Evolutionary conservation across 2,113 vertebrate genomes (phyloP).

Genomic region (Irena cyanogastra): DNA sequence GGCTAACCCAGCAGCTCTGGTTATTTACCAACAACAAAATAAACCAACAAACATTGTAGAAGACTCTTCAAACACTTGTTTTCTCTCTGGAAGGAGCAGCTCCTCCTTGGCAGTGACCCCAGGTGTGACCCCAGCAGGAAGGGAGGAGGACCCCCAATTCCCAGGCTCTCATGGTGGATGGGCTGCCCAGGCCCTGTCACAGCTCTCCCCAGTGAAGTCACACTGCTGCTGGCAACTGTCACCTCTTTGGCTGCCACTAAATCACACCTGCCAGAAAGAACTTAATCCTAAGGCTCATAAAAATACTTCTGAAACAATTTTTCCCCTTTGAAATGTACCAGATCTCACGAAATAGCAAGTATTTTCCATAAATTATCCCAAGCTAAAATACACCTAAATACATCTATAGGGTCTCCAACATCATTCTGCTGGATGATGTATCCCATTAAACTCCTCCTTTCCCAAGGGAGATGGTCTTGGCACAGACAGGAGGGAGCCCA

Average conservation of each 20-base stretch:
- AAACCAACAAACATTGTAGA: rapidly evolving
- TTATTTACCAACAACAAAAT: neutral
- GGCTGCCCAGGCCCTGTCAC: neutral
- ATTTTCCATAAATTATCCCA: neutral
- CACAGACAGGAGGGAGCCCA: rapidly evolving
- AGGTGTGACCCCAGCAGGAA: neutral
- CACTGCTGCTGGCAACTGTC: rapidly evolving
- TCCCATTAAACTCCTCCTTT: neutral
- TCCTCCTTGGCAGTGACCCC: neutral
- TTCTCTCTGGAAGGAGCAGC: neutral
- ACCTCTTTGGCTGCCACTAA: neutral
- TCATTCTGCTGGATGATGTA: neutral
- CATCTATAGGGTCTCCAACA: neutral
- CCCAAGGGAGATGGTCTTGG: neutral
- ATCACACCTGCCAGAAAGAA: neutral
- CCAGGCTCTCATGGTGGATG: neutral
- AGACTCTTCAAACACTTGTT: neutral
- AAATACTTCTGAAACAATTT: neutral
- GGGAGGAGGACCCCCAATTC: neutral
- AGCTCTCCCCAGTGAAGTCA: neutral
- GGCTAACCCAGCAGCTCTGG: neutral
- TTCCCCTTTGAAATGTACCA: neutral
- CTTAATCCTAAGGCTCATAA: constrained; percentile 6
- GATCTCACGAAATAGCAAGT: neutral
- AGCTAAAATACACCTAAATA: neutral